Evolutionary conservation across 2,888 invertebrate genomes (phyloP).

Genomic region (Thecophora atra): DNA sequence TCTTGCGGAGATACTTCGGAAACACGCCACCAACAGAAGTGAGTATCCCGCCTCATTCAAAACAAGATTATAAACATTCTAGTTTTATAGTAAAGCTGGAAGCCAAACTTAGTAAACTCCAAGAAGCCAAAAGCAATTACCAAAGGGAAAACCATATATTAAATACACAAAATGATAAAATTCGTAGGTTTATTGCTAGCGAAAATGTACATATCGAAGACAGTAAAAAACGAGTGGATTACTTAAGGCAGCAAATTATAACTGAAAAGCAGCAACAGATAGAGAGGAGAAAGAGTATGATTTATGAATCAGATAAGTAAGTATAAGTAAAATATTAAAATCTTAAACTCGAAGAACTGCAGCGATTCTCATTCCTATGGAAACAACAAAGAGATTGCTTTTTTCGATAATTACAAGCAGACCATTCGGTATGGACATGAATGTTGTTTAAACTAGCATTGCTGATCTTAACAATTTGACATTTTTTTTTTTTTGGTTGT

Average conservation of each 20-base stretch:
- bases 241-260: not conserved
- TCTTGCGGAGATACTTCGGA: not conserved
- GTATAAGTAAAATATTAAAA: constrained; percentile 1
- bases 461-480: too few relatives aligned
- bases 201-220: not conserved
- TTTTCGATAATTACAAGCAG: too few relatives aligned
- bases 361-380: too few relatives aligned
- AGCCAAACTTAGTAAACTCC: not conserved
- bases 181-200: constrained; percentile 11
- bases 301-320: constrained; percentile 9
- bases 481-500: too few relatives aligned
- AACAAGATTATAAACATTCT: not conserved
- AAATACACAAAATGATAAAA: not conserved
- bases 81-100: constrained; percentile 12
- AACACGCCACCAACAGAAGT: not conserved
- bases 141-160: constrained; percentile 5
- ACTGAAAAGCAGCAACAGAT: not conserved
- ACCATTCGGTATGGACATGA: too few relatives aligned
- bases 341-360: too few relatives aligned
- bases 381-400: too few relatives aligned
- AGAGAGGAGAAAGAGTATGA: not conserved
- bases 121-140: not conserved
- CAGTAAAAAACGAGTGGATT: not conserved
- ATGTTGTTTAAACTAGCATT: not conserved
- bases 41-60: not conserved